Evolutionary conservation across 2,113 vertebrate genomes (phyloP).

Genomic region (Irena cyanogastra): DNA sequence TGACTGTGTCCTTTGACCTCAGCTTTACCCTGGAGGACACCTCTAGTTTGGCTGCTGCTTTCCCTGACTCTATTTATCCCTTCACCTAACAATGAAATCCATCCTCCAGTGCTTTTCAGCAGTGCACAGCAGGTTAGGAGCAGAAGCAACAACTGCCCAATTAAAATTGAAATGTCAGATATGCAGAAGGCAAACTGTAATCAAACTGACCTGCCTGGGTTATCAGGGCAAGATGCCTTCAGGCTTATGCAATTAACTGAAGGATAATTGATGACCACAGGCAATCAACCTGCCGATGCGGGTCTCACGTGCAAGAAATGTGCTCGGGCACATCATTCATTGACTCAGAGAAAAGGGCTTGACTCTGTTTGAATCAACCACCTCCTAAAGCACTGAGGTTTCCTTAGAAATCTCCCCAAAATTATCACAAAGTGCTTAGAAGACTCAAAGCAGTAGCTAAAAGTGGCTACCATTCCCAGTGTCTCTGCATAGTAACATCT

Average conservation of each 20-base stretch:
- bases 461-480: not conserved
- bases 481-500: not conserved
- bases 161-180: slow-evolving; percentile 42
- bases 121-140: not conserved
- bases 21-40: not conserved
- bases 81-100: slow-evolving; percentile 3
- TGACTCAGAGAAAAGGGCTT: not conserved
- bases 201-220: not conserved
- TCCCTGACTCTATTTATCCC: not conserved
- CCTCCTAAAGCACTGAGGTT: not conserved
- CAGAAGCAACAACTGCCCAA: slow-evolving; percentile 11
- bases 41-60: not conserved
- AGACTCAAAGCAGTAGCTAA: not conserved
- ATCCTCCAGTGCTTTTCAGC: slow-evolving; percentile 8
- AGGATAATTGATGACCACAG: slow-evolving; percentile 22
- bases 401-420: not conserved
- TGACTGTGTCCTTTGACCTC: not conserved
- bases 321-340: not conserved
- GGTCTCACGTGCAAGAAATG: not conserved
- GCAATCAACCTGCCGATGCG: not conserved
- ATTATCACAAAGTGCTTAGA: not conserved
- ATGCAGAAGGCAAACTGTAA: slow-evolving; percentile 9
- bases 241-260: not conserved
- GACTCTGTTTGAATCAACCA: not conserved
- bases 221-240: not conserved